phyloP scores from a whole-genome alignment of 2,888 invertebrate species.

The Magallana nippona region DNA sequence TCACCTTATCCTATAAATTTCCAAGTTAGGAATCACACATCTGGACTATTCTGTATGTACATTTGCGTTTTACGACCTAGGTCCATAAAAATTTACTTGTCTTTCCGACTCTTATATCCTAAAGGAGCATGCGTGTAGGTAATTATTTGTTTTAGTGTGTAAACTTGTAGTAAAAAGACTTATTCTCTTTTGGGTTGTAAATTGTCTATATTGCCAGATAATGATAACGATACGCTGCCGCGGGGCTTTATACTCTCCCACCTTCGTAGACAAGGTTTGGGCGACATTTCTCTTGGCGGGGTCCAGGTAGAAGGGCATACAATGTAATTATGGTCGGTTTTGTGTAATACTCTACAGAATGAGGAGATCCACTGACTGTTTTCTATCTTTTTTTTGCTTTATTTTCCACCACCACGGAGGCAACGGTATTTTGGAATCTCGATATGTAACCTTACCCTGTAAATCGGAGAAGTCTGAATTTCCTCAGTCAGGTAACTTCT shows the following conservation, averaged over 20 bases:
- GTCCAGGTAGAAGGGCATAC: slow-evolving; percentile 1
- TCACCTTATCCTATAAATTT: neutral
- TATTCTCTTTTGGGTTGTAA: slow-evolving; percentile 47
- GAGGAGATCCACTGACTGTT: slow-evolving; percentile 1
- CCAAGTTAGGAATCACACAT: slow-evolving; percentile 3
- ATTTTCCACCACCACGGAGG: slow-evolving; percentile 15
- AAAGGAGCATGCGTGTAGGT: slow-evolving; percentile 52
- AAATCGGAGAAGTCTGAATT: slow-evolving; percentile 72
- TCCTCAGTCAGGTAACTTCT: slow-evolving; percentile 62
- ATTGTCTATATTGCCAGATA: slow-evolving; percentile 41
- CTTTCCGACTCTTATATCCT: slow-evolving; percentile 32
- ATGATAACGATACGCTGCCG: slow-evolving; percentile 25
- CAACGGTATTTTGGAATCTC: slow-evolving; percentile 31
- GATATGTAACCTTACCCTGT: slow-evolving; percentile 73
- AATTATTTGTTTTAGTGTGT: slow-evolving; percentile 54
- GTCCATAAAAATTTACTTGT: slow-evolving; percentile 39
- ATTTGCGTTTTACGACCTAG: slow-evolving; percentile 22
- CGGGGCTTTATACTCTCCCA: slow-evolving; percentile 7
- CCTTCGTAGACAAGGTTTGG: slow-evolving; percentile 26
- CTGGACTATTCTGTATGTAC: slow-evolving; percentile 36
- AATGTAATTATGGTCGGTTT: neutral
- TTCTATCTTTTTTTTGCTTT: slow-evolving; percentile 8
- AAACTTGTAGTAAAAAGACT: slow-evolving; percentile 47
- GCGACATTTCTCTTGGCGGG: slow-evolving; percentile 11
- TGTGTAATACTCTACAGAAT: slow-evolving; percentile 7